These are phyloP conservation scores for Clusia tigrina DNA, from an alignment of 2,888 invertebrate genomes.

Conservation along the genomic window DNA sequence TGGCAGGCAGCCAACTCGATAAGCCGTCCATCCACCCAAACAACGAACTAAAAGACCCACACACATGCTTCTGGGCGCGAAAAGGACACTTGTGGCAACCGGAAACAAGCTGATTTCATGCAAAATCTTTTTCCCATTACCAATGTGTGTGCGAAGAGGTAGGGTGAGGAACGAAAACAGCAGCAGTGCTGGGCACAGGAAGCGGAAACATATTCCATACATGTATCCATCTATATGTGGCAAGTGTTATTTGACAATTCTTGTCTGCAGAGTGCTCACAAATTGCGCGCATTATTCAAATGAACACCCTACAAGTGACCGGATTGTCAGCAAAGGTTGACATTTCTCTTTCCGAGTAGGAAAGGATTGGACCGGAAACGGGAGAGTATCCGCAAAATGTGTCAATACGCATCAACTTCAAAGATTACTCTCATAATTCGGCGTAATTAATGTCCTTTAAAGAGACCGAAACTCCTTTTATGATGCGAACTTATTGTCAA, in stretches of 20 bases:
- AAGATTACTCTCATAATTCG: no score
- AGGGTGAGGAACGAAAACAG: not conserved
- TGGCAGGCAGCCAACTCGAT: slow-evolving; percentile 20
- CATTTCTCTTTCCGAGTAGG: no score
- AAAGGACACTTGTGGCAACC: not conserved
- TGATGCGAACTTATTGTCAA: no score
- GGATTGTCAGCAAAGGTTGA: no score
- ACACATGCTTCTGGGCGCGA: not conserved
- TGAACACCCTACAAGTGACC: no score
- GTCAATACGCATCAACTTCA: no score
- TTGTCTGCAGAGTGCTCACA: not conserved
- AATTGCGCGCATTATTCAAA: slow-evolving; percentile 9
- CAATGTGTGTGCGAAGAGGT: not conserved
- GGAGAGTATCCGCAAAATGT: no score
- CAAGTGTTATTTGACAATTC: not conserved
- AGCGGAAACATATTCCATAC: not conserved
- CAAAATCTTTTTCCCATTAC: slow-evolving; percentile 2
- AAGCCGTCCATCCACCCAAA: not conserved
- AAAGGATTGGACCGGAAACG: no score
- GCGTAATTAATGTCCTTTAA: no score
- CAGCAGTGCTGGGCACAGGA: not conserved
- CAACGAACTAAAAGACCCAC: not conserved
- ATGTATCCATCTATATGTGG: not conserved
- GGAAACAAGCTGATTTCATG: not conserved
- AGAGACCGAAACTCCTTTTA: no score